Conservation (phyloP, 2,113 vertebrate genomes). For the Paracyprichromis sp. region DNA sequence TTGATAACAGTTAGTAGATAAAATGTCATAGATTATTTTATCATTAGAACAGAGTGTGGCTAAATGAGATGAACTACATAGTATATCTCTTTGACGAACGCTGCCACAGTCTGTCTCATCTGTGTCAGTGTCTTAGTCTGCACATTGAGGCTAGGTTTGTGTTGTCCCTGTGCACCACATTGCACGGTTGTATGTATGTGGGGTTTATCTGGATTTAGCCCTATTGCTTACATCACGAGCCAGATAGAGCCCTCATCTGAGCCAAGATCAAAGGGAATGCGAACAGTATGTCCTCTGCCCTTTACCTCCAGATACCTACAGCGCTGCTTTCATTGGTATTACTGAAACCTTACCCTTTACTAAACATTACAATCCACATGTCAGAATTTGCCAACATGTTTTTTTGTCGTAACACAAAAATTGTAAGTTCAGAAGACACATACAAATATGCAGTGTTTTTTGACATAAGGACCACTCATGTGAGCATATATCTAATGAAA, state of each 20-base stretch:
- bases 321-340: not conserved
- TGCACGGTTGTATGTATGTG: not conserved
- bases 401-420: not conserved
- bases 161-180: not conserved
- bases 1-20: not conserved
- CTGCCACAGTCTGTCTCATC: not conserved
- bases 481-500: not conserved
- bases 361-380: not conserved
- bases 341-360: not conserved
- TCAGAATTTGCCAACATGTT: not conserved
- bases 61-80: not conserved
- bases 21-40: not conserved
- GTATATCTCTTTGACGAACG: not conserved
- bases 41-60: not conserved
- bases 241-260: constrained; percentile 40
- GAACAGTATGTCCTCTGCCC: constrained; percentile 10
- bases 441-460: not conserved
- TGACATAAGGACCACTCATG: not conserved
- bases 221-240: constrained; percentile 1
- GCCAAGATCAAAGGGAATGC: constrained; percentile 35
- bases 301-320: constrained; percentile 4
- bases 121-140: not conserved
- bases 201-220: not conserved
- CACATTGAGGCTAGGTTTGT: not conserved
- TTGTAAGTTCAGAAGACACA: not conserved